Conservation (phyloP, 2,888 invertebrate genomes). For the Hypsopygia costalis region DNA sequence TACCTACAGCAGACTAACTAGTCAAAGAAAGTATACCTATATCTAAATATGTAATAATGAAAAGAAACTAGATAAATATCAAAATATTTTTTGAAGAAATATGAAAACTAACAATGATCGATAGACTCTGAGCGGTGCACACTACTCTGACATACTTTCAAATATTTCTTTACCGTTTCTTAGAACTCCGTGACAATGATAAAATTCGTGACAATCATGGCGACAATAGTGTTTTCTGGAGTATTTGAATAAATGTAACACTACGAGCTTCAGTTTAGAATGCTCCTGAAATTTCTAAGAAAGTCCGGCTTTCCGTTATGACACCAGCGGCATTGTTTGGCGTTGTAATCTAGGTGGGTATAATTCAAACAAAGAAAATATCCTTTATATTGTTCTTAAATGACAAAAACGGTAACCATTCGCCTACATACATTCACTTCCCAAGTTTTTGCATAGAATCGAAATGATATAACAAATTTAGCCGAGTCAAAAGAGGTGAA, state of each 20-base stretch:
- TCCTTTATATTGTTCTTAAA: slow-evolving; percentile 12
- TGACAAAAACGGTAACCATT: slow-evolving; percentile 23
- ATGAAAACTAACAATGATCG: background rate
- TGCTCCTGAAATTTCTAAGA: slow-evolving; percentile 15
- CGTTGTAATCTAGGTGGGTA: slow-evolving; percentile 17
- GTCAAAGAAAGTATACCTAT: too few species aligned
- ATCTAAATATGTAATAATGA: too few species aligned
- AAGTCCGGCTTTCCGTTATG: slow-evolving; percentile 25
- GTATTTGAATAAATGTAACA: slow-evolving; percentile 1
- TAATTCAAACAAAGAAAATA: slow-evolving; percentile 25
- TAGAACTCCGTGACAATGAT: slow-evolving; percentile 2
- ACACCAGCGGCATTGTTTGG: slow-evolving; percentile 23
- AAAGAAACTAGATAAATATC: too few species aligned
- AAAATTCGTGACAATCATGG: slow-evolving; percentile 6
- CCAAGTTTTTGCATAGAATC: slow-evolving; percentile 16
- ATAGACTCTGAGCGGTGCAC: background rate
- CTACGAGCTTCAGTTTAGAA: slow-evolving; percentile 1
- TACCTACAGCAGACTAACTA: too few species aligned
- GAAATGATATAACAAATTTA: slow-evolving; percentile 17
- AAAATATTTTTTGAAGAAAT: background rate
- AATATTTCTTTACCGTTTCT: slow-evolving; percentile 5
- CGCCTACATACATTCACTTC: slow-evolving; percentile 25
- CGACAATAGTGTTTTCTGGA: slow-evolving; percentile 1
- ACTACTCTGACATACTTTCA: slow-evolving; percentile 2
- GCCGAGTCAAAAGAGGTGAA: slow-evolving; percentile 20